Evolutionary conservation across 2,797 vertebrate genomes (phyloP).

Genomic region (Coccyzus lansbergi): DNA sequence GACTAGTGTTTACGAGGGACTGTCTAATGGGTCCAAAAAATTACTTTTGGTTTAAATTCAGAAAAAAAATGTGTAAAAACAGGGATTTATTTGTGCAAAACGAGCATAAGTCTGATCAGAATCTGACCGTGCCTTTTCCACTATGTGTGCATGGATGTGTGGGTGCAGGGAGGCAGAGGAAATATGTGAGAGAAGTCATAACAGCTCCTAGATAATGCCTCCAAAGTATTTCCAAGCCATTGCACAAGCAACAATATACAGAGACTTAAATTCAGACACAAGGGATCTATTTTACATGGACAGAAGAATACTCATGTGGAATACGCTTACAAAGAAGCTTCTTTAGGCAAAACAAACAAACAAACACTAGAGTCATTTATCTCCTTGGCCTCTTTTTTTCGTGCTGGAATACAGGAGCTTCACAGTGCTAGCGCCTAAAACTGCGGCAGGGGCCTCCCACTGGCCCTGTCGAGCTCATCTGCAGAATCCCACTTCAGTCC

Average conservation of each 20-base stretch:
- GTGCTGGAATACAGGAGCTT: constrained; percentile 50
- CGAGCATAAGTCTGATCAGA: not conserved
- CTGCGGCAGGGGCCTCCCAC: not conserved
- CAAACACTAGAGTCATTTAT: constrained; percentile 70
- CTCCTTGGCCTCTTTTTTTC: constrained; percentile 31
- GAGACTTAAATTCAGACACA: constrained; percentile 64
- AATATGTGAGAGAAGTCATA: constrained; percentile 45
- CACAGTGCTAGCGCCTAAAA: constrained; percentile 47
- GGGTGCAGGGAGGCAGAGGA: constrained; percentile 35
- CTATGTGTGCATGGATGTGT: not conserved
- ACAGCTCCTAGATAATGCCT: constrained; percentile 46
- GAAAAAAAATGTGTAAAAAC: not conserved
- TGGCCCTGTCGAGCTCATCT: not conserved
- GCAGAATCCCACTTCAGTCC: constrained; percentile 18
- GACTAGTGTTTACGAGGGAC: not conserved
- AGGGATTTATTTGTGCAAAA: not conserved
- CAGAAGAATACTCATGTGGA: constrained; percentile 52
- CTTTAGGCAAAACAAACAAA: constrained; percentile 70
- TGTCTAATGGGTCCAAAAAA: not conserved
- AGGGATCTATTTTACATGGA: constrained; percentile 40
- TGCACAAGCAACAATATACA: constrained; percentile 58
- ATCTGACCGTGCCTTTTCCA: not conserved
- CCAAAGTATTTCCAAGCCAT: constrained; percentile 45
- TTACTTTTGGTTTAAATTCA: not conserved
- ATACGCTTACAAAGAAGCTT: constrained; percentile 59